Percentiles rank a stretch among this genome's conserved stretches.
Conservation (phyloP, 1,140 invertebrate genomes). For the Cyclargus thomasi region DNA sequence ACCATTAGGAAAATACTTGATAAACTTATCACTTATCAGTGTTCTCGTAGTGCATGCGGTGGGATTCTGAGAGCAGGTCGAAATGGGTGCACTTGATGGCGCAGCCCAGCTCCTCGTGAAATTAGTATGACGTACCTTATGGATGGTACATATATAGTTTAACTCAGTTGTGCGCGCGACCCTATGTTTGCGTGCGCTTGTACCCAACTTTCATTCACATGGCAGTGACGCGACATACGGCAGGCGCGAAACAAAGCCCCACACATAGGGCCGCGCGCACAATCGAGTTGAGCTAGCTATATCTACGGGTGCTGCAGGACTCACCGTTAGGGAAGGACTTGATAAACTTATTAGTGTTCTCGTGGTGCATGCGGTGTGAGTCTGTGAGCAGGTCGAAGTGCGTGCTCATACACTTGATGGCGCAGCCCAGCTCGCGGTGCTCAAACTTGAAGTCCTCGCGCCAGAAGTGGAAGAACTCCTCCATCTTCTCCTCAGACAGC, state of each 20-base stretch:
- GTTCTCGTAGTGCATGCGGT: slow-evolving; percentile 63
- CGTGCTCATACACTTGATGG: slow-evolving; percentile 58
- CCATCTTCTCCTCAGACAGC: slow-evolving; percentile 61
- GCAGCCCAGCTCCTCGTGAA: slow-evolving; percentile 66
- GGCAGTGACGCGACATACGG: too few relatives aligned
- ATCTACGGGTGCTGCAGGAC: neutral
- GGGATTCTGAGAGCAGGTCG: slow-evolving; percentile 57
- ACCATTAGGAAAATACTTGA: slow-evolving; percentile 64
- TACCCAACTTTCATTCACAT: too few relatives aligned
- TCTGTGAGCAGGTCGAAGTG: slow-evolving; percentile 63
- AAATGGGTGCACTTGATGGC: slow-evolving; percentile 58
- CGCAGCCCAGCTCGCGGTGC: slow-evolving; percentile 63
- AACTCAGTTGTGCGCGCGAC: too few relatives aligned
- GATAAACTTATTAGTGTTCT: slow-evolving; percentile 59
- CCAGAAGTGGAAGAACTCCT: slow-evolving; percentile 70
- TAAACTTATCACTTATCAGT: slow-evolving; percentile 56
- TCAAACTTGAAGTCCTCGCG: slow-evolving; percentile 65
- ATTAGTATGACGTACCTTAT: too few relatives aligned
- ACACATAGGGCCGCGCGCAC: too few relatives aligned
- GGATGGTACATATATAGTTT: too few relatives aligned
- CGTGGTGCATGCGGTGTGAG: slow-evolving; percentile 59
- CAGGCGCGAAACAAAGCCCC: too few relatives aligned
- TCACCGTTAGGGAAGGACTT: slow-evolving; percentile 61
- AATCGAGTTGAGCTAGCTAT: too few relatives aligned
- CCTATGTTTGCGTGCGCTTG: too few relatives aligned